Conservation (phyloP, 2,113 vertebrate genomes). For the Phalacrocorax aristotelis region DNA sequence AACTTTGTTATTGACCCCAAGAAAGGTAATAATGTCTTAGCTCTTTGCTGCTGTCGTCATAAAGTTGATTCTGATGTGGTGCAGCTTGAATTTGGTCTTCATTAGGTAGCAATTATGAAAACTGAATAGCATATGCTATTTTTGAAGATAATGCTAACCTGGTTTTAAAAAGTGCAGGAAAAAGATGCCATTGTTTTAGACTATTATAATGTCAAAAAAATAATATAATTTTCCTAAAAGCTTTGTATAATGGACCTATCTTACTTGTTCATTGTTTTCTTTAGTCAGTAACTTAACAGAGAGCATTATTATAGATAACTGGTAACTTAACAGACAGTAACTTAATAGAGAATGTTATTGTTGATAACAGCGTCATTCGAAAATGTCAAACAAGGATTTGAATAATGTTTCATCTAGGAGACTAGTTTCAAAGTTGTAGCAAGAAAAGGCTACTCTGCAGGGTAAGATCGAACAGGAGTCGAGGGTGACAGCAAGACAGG, state of each 20-base stretch:
- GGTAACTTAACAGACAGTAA: neutral
- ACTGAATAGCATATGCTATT: neutral
- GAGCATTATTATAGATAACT: neutral
- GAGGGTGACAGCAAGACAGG: neutral
- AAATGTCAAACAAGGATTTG: neutral
- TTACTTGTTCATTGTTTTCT: neutral
- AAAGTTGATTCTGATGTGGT: neutral
- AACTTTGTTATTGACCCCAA: constrained; percentile 89
- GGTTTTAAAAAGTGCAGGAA: neutral
- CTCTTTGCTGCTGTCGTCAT: neutral
- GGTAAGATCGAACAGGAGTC: neutral
- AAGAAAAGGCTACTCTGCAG: no score
- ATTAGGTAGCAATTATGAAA: neutral
- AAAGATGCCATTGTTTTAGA: neutral
- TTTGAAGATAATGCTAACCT: neutral
- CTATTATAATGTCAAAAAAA: neutral
- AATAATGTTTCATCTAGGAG: neutral
- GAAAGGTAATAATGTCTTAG: constrained; percentile 76
- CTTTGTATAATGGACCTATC: neutral
- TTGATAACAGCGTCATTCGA: neutral
- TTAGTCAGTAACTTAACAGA: neutral
- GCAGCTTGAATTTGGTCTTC: neutral
- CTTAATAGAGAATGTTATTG: neutral
- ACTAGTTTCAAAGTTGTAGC: neutral
- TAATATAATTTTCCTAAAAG: neutral